Percentiles rank a stretch among this genome's conserved stretches.
phyloP scores from a whole-genome alignment of 2,888 invertebrate species.

The Hybos culiciformis region DNA sequence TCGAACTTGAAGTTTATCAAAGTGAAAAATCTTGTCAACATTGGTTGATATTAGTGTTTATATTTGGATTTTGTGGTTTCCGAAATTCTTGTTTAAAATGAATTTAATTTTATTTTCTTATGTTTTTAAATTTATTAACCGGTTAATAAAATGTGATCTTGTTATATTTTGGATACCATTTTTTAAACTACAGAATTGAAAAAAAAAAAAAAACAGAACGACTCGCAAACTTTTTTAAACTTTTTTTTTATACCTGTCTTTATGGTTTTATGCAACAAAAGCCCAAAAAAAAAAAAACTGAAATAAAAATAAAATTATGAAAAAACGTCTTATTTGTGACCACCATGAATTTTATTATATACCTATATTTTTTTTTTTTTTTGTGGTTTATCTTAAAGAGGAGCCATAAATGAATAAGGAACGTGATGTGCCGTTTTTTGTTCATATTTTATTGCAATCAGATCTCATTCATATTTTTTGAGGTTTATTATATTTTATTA shows the following conservation, averaged over 20 bases:
- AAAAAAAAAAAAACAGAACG: too few species aligned
- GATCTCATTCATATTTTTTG: background rate
- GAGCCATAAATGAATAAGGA: background rate
- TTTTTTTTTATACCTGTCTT: background rate
- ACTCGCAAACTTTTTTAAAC: too few species aligned
- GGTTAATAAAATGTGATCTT: conserved; percentile 2
- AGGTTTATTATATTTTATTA: background rate
- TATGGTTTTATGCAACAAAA: background rate
- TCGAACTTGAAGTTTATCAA: too few species aligned
- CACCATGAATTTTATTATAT: background rate
- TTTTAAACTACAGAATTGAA: background rate
- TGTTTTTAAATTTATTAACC: background rate
- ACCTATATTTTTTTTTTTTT: too few species aligned
- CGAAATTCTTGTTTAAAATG: background rate
- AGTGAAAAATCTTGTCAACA: too few species aligned
- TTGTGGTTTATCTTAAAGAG: background rate
- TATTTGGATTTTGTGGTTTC: too few species aligned
- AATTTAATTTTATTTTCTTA: background rate
- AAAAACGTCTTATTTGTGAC: background rate
- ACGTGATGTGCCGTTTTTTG: background rate
- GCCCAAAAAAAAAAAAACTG: background rate
- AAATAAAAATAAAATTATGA: too few species aligned
- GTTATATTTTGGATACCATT: background rate
- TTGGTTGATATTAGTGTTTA: too few species aligned
- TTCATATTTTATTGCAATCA: too few species aligned